phyloP scores from a whole-genome alignment of 2,888 invertebrate species.

The Prenolepis imparis region DNA sequence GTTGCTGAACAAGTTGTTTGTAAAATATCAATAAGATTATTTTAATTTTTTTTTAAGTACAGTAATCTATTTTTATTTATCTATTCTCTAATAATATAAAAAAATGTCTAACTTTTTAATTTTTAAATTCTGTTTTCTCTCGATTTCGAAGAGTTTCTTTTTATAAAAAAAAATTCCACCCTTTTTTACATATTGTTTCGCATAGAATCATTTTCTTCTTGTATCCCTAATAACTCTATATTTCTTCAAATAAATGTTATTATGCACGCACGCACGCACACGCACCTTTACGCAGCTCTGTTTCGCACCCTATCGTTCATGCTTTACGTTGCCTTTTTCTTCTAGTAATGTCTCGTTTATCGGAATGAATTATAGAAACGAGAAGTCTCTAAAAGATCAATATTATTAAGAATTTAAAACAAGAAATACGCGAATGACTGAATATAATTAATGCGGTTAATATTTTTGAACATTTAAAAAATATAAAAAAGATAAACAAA shows the following conservation, averaged over 20 bases:
- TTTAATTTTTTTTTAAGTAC: too few species aligned
- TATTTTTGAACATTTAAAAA: background rate
- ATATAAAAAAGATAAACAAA: background rate
- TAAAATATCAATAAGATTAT: too few species aligned
- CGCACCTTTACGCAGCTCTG: constrained; percentile 55
- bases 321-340: constrained; percentile 25
- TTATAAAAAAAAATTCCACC: background rate
- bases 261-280: constrained; percentile 69
- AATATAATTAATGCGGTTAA: background rate
- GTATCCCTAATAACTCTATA: background rate
- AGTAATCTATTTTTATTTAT: too few species aligned
- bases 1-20: too few species aligned
- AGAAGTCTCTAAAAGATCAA: background rate
- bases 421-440: background rate
- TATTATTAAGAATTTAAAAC: background rate
- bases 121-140: background rate
- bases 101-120: background rate
- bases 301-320: constrained; percentile 57
- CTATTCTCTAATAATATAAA: too few species aligned
- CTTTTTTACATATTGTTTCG: background rate
- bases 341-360: background rate
- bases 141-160: background rate
- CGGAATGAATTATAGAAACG: background rate
- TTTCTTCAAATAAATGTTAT: constrained; percentile 14
- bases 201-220: background rate